Conservation (phyloP, 2,113 vertebrate species). For the Dermatemys mawii region DNA sequence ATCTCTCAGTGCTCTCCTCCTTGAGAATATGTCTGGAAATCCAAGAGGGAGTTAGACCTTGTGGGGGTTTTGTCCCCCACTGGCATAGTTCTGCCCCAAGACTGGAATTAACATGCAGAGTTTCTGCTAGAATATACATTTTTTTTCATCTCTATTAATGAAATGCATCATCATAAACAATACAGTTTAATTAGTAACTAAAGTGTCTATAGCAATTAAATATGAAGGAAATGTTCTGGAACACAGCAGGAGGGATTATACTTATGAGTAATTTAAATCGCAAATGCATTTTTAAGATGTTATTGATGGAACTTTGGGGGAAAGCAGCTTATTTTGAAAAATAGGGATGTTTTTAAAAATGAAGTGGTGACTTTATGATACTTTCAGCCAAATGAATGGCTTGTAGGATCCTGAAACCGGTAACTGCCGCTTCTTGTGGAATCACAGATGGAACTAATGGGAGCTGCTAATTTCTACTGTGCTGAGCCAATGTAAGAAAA, state of each 20-base stretch:
- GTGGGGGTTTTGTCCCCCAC: background rate
- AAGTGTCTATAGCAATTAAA: slow-evolving; percentile 79
- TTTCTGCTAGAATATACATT: slow-evolving; percentile 41
- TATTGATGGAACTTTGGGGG: slow-evolving; percentile 67
- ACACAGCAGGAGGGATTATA: slow-evolving; percentile 75
- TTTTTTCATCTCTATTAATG: slow-evolving; percentile 74
- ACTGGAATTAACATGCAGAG: slow-evolving; percentile 39
- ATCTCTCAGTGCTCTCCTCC: background rate
- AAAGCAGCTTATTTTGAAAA: background rate
- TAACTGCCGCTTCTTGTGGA: slow-evolving; percentile 52
- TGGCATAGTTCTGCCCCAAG: background rate
- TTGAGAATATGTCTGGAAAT: background rate
- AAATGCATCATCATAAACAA: slow-evolving; percentile 80
- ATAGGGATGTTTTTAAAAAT: slow-evolving; percentile 43
- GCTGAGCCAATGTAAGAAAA: slow-evolving; percentile 36
- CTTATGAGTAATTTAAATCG: slow-evolving; percentile 79
- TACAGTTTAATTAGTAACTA: slow-evolving; percentile 82
- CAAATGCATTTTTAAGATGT: slow-evolving; percentile 73
- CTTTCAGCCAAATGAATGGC: slow-evolving; percentile 52
- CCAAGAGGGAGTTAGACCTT: background rate
- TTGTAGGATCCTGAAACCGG: slow-evolving; percentile 45
- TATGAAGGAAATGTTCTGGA: slow-evolving; percentile 78
- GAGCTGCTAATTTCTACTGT: slow-evolving; percentile 52
- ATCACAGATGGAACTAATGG: slow-evolving; percentile 62
- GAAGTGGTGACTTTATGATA: slow-evolving; percentile 54